These are phyloP conservation scores for Nothoprocta perdicaria DNA, from an alignment of 2,113 vertebrate species.

Conservation along the genomic window DNA sequence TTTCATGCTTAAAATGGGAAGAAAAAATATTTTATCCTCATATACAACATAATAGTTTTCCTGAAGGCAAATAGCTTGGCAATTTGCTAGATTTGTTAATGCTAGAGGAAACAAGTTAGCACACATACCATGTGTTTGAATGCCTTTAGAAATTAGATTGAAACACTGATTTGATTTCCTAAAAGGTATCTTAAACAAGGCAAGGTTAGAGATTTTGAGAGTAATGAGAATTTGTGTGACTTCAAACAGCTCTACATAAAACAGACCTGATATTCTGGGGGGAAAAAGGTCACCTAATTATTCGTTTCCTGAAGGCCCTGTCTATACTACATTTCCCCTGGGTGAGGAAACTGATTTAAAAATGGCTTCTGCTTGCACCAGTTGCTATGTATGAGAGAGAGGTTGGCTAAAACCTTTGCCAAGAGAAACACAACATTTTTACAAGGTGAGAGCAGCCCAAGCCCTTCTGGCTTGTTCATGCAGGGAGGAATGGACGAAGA, in stretches of 20 bases:
- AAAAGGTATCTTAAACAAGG: constrained; percentile 73
- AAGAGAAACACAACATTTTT: neutral
- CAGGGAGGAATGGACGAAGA: neutral
- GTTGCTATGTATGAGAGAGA: constrained; percentile 2
- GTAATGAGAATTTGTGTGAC: constrained; percentile 70
- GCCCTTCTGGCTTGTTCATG: neutral
- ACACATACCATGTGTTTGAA: constrained; percentile 74
- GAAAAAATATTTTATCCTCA: constrained; percentile 69
- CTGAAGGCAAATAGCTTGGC: constrained; percentile 66
- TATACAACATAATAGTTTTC: constrained; percentile 69
- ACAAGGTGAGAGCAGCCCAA: neutral
- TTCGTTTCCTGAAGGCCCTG: constrained; percentile 71
- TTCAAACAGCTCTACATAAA: constrained; percentile 70
- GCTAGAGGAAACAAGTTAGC: constrained; percentile 78
- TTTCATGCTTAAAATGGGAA: constrained; percentile 63
- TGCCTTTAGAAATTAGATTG: constrained; percentile 77
- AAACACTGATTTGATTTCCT: constrained; percentile 74
- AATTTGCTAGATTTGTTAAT: constrained; percentile 76
- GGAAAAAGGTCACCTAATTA: constrained; percentile 76
- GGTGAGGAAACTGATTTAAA: constrained; percentile 70
- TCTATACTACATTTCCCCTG: constrained; percentile 67
- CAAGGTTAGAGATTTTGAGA: constrained; percentile 75
- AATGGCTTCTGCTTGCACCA: constrained; percentile 46
- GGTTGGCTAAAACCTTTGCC: constrained; percentile 29
- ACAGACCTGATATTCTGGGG: constrained; percentile 67